A percentile compares a stretch with the other conserved stretches of the same genome.
Evolutionary conservation across 2,888 invertebrate species (phyloP).

Genomic region (Tanaodytes sp.): DNA sequence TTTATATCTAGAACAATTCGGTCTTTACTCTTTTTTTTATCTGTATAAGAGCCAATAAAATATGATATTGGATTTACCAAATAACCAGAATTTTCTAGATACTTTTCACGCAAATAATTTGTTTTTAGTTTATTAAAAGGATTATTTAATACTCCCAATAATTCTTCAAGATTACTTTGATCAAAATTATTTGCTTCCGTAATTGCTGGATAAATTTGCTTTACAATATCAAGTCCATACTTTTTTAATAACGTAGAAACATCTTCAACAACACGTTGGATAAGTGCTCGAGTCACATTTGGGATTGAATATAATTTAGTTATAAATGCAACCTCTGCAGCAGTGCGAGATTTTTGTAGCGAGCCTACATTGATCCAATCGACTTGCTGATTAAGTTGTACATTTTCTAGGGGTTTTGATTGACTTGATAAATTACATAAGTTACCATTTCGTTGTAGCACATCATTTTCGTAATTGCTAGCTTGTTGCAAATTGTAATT

Average conservation of each 20-base stretch:
- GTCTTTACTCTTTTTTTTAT: conserved; percentile 28
- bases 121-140: conserved; percentile 23
- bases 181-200: background rate
- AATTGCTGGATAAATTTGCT: conserved; percentile 19
- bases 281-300: conserved; percentile 14
- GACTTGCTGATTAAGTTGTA: no score
- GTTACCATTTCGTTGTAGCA: no score
- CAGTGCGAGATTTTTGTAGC: background rate
- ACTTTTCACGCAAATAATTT: conserved; percentile 27
- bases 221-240: conserved; percentile 22
- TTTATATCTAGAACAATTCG: conserved; percentile 20
- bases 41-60: conserved; percentile 28
- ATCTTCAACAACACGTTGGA: conserved; percentile 24
- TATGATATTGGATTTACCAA: conserved; percentile 24
- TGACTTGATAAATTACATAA: background rate
- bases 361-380: background rate
- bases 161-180: background rate
- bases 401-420: no score
- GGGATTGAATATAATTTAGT: conserved; percentile 26
- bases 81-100: conserved; percentile 18
- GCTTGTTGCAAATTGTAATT: no score
- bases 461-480: background rate
- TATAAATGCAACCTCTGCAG: conserved; percentile 7
- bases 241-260: background rate
- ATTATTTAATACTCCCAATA: background rate